Percentiles rank a stretch among this genome's conserved stretches.
Evolutionary conservation across 2,888 invertebrate genomes (phyloP).

Genomic region (Odontothrips loti): DNA sequence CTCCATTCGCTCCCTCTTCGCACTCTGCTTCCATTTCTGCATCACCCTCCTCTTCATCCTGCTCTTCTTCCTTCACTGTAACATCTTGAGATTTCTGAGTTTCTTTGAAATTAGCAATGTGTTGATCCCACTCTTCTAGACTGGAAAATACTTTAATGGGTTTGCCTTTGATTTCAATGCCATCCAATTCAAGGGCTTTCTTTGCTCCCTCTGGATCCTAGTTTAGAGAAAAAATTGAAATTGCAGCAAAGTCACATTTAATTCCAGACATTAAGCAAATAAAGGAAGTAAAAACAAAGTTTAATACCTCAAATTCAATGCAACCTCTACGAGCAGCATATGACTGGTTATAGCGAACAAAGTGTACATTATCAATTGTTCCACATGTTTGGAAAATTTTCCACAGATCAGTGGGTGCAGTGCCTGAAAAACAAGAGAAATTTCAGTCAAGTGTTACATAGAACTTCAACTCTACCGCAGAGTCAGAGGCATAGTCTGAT

Average conservation of each 20-base stretch:
- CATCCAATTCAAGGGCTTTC: neutral
- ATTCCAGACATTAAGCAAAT: too few species aligned
- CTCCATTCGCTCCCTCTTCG: neutral
- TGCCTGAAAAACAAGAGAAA: neutral
- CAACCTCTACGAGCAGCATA: conserved; percentile 12
- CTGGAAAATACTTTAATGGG: conserved; percentile 2
- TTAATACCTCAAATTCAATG: neutral
- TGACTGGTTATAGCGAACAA: conserved; percentile 6
- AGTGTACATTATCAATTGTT: conserved; percentile 3
- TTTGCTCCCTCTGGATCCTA: neutral
- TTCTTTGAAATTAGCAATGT: conserved; percentile 1
- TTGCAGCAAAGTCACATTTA: too few species aligned
- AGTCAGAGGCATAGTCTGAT: too few species aligned
- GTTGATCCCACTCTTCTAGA: conserved; percentile 19
- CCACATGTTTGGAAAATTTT: conserved; percentile 14
- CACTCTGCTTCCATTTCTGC: neutral
- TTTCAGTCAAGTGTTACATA: neutral
- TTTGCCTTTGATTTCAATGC: conserved; percentile 11
- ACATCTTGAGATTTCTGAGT: neutral
- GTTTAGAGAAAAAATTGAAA: neutral
- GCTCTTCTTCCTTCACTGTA: neutral
- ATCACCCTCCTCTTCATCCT: neutral
- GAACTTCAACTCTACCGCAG: too few species aligned
- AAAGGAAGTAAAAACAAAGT: neutral
- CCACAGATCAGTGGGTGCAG: conserved; percentile 1